phyloP scores from a whole-genome alignment of 1,140 invertebrate genomes.

The Atopsyche davidsoni region DNA sequence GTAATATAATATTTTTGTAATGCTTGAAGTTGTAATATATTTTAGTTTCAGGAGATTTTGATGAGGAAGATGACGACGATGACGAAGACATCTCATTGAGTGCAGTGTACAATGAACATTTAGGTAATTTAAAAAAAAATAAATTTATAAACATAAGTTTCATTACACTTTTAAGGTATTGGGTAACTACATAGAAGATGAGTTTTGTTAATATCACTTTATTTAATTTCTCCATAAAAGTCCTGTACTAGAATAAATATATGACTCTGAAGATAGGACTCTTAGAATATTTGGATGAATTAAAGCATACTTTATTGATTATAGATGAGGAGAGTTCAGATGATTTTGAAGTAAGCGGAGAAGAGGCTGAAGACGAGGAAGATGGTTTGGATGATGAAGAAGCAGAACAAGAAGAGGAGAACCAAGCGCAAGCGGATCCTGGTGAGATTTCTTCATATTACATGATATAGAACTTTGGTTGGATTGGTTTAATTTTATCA shows the following conservation, averaged over 20 bases:
- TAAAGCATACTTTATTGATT: no score
- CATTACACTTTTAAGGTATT: no score
- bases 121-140: conserved; percentile 56
- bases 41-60: conserved; percentile 44
- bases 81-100: conserved; percentile 60
- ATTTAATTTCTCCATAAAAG: no score
- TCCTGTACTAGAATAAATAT: no score
- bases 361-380: conserved; percentile 59
- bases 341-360: conserved; percentile 56
- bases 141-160: no score
- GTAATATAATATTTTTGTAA: conserved; percentile 28
- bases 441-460: conserved; percentile 11
- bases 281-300: no score
- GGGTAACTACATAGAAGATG: no score
- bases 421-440: conserved; percentile 16
- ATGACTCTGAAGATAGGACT: no score
- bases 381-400: conserved; percentile 55
- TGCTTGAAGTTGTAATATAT: conserved; percentile 36
- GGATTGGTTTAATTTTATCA: no score
- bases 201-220: no score
- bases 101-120: conserved; percentile 65
- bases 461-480: conserved; percentile 3
- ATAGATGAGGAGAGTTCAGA: conserved; percentile 61
- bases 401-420: conserved; percentile 45
- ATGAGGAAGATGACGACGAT: conserved; percentile 58